Percentiles rank a stretch among this genome's conserved stretches.
Conservation (phyloP, 2,888 invertebrate species). For the Lingula anatina region DNA sequence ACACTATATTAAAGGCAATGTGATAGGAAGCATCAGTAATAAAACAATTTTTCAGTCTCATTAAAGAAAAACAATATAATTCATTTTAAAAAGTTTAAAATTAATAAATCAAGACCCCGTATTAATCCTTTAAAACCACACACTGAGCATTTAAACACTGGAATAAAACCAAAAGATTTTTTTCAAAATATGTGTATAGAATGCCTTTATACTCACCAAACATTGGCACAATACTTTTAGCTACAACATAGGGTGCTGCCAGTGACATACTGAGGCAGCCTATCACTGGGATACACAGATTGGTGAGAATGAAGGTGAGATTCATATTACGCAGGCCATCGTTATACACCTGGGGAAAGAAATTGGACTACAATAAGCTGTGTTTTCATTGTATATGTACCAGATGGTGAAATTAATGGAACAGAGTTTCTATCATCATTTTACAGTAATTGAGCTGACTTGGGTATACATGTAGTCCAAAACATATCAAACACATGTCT, state of each 20-base stretch:
- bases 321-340: constrained; percentile 92
- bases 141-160: too few relatives aligned
- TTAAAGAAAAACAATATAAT: too few relatives aligned
- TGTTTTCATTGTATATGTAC: too few relatives aligned
- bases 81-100: too few relatives aligned
- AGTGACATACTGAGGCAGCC: constrained; percentile 83
- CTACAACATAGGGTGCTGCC: constrained; percentile 87
- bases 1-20: neutral
- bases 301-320: constrained; percentile 75
- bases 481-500: too few relatives aligned
- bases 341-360: constrained; percentile 63
- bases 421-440: too few relatives aligned
- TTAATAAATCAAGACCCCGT: neutral
- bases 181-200: too few relatives aligned
- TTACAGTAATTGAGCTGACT: too few relatives aligned
- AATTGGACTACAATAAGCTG: neutral
- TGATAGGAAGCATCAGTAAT: neutral
- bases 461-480: too few relatives aligned
- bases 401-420: too few relatives aligned
- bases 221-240: constrained; percentile 61
- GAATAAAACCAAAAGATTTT: too few relatives aligned
- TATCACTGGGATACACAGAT: constrained; percentile 84
- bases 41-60: neutral
- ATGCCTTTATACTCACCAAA: constrained; percentile 53
- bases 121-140: neutral